phyloP scores from a whole-genome alignment of 2,113 vertebrate species.

The Sinocyclocheilus grahami region DNA sequence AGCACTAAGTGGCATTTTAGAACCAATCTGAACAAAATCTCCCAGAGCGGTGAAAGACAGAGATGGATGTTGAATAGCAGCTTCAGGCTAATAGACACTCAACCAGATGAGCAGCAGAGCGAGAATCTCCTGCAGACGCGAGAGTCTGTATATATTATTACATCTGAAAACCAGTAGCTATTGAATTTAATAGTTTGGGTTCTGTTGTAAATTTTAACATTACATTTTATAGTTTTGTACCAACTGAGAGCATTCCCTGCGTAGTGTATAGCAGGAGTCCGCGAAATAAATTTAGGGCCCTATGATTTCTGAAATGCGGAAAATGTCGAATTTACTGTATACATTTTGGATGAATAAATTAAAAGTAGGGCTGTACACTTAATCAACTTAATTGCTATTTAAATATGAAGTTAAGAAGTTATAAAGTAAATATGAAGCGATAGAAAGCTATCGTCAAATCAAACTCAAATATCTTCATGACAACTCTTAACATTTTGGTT shows the following conservation, averaged over 20 bases:
- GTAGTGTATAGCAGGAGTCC: not conserved
- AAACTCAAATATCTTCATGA: no score
- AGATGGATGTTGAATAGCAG: not conserved
- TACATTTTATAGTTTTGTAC: not conserved
- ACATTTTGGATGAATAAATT: no score
- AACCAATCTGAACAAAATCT: not conserved
- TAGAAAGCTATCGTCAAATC: no score
- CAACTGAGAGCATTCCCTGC: not conserved
- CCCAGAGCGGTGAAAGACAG: not conserved
- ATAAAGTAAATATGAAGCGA: no score
- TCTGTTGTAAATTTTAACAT: not conserved
- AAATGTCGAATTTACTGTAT: not conserved
- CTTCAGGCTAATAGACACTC: not conserved
- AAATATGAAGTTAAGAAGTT: no score
- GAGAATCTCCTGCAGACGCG: not conserved
- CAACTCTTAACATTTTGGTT: no score
- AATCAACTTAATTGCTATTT: no score
- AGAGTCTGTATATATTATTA: not conserved
- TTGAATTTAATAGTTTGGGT: not conserved
- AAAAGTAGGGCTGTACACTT: no score
- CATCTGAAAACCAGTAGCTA: not conserved
- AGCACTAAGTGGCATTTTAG: not conserved
- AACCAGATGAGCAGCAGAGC: not conserved
- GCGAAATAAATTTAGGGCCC: not conserved
- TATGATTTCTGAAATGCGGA: not conserved